phyloP scores from a whole-genome alignment of 2,888 invertebrate species.

The Caenorhabditis virilis region DNA sequence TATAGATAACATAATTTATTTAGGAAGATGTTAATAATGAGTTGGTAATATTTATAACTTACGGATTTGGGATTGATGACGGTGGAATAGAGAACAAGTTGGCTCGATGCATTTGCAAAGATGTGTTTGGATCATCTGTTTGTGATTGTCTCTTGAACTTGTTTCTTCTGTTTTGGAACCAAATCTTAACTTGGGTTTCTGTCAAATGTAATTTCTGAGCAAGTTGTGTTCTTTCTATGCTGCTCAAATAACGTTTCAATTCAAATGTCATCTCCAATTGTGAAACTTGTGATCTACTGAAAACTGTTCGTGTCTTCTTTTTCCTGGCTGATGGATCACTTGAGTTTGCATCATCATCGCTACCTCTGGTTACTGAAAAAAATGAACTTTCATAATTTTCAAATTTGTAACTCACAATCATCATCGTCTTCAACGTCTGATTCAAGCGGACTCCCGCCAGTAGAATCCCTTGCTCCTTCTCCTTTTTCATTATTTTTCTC shows the following conservation, averaged over 20 bases:
- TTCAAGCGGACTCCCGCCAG: slow-evolving; percentile 50
- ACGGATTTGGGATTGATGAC: slow-evolving; percentile 12
- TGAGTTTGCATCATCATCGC: slow-evolving; percentile 47
- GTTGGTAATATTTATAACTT: background rate
- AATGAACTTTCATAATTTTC: background rate
- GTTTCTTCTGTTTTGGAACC: slow-evolving; percentile 67
- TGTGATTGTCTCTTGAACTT: slow-evolving; percentile 58
- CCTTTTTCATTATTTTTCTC: slow-evolving; percentile 23
- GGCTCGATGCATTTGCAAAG: slow-evolving; percentile 41
- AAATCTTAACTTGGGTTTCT: slow-evolving; percentile 67
- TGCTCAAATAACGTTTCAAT: slow-evolving; percentile 58
- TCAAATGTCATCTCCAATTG: slow-evolving; percentile 64
- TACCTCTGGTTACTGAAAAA: slow-evolving; percentile 33
- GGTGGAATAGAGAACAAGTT: slow-evolving; percentile 26
- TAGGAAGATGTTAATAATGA: background rate
- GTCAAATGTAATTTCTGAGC: slow-evolving; percentile 60
- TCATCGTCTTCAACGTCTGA: slow-evolving; percentile 50
- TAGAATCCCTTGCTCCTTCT: slow-evolving; percentile 25
- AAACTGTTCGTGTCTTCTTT: slow-evolving; percentile 67
- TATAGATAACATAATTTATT: background rate
- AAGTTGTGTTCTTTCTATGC: slow-evolving; percentile 56
- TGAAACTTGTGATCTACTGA: slow-evolving; percentile 63
- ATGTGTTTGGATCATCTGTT: slow-evolving; percentile 39
- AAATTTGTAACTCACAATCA: slow-evolving; percentile 15
- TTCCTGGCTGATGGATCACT: slow-evolving; percentile 47